These are phyloP conservation scores for Cydia strobilella DNA, from an alignment of 1,140 invertebrate species.

Conservation along the genomic window DNA sequence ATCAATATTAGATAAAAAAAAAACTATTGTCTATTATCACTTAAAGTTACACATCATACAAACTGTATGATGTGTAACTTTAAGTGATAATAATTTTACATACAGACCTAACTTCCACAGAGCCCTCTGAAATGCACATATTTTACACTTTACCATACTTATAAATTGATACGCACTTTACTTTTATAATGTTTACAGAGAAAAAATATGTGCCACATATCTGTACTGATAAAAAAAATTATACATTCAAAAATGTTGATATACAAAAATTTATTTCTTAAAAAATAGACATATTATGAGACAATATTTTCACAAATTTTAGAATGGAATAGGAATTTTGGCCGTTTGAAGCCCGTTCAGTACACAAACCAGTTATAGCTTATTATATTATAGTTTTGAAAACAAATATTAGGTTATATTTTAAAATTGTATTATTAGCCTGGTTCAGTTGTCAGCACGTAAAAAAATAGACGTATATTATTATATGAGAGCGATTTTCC, in stretches of 20 bases:
- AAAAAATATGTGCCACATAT: background rate
- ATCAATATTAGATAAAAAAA: too few species aligned
- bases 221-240: background rate
- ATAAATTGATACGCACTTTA: background rate
- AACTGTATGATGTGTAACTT: background rate
- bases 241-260: background rate
- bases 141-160: background rate
- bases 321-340: background rate
- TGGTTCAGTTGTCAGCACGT: too few species aligned
- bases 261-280: slow-evolving; percentile 1
- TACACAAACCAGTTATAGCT: background rate
- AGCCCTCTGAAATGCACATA: too few species aligned
- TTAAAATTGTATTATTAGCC: background rate
- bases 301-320: slow-evolving; percentile 13
- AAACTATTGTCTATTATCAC: background rate
- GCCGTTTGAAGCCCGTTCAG: background rate
- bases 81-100: background rate
- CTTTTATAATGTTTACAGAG: background rate
- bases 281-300: background rate
- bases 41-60: background rate
- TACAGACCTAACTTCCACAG: too few species aligned
- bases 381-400: background rate
- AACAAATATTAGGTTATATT: background rate
- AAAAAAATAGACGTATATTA: too few species aligned
- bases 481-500: too few species aligned